phyloP scores from a whole-genome alignment of 1,140 invertebrate genomes.

The Venustaconcha ellipsiformis region DNA sequence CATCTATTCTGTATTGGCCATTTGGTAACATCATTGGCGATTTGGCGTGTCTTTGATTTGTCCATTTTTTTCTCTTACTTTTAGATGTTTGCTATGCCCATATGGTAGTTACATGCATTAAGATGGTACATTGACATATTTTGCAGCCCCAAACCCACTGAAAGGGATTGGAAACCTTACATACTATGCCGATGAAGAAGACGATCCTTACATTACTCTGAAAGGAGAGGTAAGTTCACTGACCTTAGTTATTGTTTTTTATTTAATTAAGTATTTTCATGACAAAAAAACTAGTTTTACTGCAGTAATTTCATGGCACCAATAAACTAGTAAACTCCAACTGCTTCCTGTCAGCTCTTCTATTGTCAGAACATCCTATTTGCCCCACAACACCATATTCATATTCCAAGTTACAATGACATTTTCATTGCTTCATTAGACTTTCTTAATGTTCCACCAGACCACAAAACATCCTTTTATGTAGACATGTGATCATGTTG shows the following conservation, averaged over 20 bases:
- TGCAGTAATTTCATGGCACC: too few species aligned
- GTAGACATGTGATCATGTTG: too few species aligned
- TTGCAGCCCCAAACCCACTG: slow-evolving; percentile 34
- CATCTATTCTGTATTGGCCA: not conserved
- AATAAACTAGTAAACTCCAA: not conserved
- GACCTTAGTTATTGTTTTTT: not conserved
- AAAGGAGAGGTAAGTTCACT: slow-evolving; percentile 68
- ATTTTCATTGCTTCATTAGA: too few species aligned
- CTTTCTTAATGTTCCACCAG: too few species aligned
- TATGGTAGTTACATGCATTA: not conserved
- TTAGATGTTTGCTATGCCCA: not conserved
- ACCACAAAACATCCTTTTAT: too few species aligned
- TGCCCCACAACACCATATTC: not conserved
- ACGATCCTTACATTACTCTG: slow-evolving; percentile 75
- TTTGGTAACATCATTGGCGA: not conserved
- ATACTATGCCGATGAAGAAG: slow-evolving; percentile 71
- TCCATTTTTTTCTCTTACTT: slow-evolving; percentile 12
- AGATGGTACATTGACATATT: slow-evolving; percentile 2
- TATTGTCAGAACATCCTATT: not conserved
- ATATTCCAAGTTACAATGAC: too few species aligned
- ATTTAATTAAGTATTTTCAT: slow-evolving; percentile 1
- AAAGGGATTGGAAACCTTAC: slow-evolving; percentile 70
- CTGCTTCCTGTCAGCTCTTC: not conserved
- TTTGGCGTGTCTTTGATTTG: not conserved
- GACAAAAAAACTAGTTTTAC: not conserved